phyloP scores from a whole-genome alignment of 2,797 vertebrate genomes.

The Phyllotis vaccarum region DNA sequence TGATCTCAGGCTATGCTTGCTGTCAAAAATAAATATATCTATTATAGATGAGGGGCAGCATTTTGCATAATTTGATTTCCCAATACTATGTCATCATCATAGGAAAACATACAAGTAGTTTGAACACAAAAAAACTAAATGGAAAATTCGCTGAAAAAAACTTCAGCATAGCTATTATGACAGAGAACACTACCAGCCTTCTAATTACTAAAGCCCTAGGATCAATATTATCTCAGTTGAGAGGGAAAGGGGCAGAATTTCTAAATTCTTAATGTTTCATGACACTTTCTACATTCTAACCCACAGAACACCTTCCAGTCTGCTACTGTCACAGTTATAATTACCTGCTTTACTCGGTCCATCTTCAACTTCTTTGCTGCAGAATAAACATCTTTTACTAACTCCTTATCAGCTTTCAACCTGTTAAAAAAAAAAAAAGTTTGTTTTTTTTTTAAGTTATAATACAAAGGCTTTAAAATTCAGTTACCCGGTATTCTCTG shows the following conservation, averaged over 20 bases:
- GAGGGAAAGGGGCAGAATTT: neutral
- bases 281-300: neutral
- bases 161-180: neutral
- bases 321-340: neutral
- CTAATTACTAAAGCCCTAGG: neutral
- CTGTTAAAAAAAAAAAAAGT: slow-evolving; percentile 84
- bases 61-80: slow-evolving; percentile 91
- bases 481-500: neutral
- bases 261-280: slow-evolving; percentile 13
- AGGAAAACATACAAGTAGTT: slow-evolving; percentile 84
- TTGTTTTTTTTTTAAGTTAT: slow-evolving; percentile 27
- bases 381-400: slow-evolving; percentile 99
- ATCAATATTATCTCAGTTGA: neutral
- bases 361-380: slow-evolving; percentile 98
- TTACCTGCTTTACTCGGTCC: slow-evolving; percentile 98
- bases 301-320: neutral
- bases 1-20: slow-evolving; percentile 77
- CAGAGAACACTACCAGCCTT: neutral
- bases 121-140: slow-evolving; percentile 78
- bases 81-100: slow-evolving; percentile 89
- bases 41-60: slow-evolving; percentile 91
- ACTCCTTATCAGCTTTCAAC: slow-evolving; percentile 97
- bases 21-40: slow-evolving; percentile 92
- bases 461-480: slow-evolving; percentile 47
- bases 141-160: slow-evolving; percentile 87